Evolutionary conservation across 2,888 invertebrate genomes (phyloP).

Genomic region (Plebejus melissa): DNA sequence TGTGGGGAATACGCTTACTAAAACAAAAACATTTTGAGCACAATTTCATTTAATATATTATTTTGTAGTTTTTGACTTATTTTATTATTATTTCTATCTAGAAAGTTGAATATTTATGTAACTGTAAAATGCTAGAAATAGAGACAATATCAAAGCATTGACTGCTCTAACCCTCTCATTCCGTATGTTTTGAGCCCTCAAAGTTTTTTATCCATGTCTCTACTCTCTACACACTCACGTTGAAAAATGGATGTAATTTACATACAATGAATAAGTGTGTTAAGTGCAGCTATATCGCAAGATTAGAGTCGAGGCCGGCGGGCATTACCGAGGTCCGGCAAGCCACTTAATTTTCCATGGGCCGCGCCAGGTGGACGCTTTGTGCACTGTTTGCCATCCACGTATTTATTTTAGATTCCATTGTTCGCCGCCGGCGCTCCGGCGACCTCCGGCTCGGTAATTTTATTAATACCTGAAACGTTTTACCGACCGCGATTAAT

Average conservation of each 20-base stretch:
- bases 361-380: slow-evolving; percentile 67
- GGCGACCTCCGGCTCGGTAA: slow-evolving; percentile 73
- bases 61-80: too few species aligned
- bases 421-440: slow-evolving; percentile 72
- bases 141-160: too few species aligned
- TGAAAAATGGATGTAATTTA: not conserved
- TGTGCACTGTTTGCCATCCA: slow-evolving; percentile 74
- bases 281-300: slow-evolving; percentile 6
- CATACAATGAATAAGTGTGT: slow-evolving; percentile 3
- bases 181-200: not conserved
- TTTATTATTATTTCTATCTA: too few species aligned
- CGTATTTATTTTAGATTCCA: slow-evolving; percentile 77
- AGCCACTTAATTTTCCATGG: slow-evolving; percentile 65
- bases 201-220: not conserved
- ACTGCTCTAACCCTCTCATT: not conserved
- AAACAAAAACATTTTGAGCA: not conserved
- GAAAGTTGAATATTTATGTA: too few species aligned
- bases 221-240: not conserved
- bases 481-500: slow-evolving; percentile 74
- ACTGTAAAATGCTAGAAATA: too few species aligned
- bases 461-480: slow-evolving; percentile 79
- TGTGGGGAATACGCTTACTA: not conserved
- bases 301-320: slow-evolving; percentile 36
- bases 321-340: slow-evolving; percentile 59
- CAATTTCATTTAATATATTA: too few species aligned